A percentile compares a stretch with the other conserved stretches of the same genome.
Evolutionary conservation across 2,888 invertebrate species (phyloP).

Genomic region (Scaptomyza cyrtandrae): DNA sequence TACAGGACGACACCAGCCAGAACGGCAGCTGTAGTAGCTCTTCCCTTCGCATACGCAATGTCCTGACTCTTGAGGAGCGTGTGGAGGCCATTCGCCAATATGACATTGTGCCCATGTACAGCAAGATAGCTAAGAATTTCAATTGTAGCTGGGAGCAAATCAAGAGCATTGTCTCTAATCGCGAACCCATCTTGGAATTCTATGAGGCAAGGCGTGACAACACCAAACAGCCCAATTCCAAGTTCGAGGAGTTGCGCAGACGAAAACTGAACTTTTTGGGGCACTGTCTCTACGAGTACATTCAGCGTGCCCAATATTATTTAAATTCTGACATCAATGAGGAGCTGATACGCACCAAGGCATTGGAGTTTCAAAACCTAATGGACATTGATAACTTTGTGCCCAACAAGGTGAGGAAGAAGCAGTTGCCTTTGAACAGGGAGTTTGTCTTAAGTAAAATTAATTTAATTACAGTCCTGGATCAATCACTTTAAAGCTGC

Average conservation of each 20-base stretch:
- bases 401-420: constrained; percentile 66
- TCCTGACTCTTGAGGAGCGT: constrained; percentile 81
- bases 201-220: constrained; percentile 71
- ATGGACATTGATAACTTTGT: constrained; percentile 74
- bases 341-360: constrained; percentile 74
- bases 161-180: constrained; percentile 80
- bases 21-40: constrained; percentile 26
- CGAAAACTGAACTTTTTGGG: constrained; percentile 80
- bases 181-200: constrained; percentile 80
- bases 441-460: neutral
- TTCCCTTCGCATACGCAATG: constrained; percentile 74
- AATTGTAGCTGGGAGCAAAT: constrained; percentile 83
- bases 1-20: constrained; percentile 50
- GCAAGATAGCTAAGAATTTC: constrained; percentile 82
- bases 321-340: constrained; percentile 72
- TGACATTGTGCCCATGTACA: constrained; percentile 82
- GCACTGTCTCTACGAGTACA: constrained; percentile 81
- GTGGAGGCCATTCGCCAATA: constrained; percentile 81
- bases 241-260: constrained; percentile 66
- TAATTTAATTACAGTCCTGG: constrained; percentile 58
- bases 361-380: constrained; percentile 73
- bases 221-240: constrained; percentile 44
- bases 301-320: constrained; percentile 80
- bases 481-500: constrained; percentile 79
- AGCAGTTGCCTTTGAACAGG: neutral